Evolutionary conservation across 37 sponge, comb jelly and placozoan genomes (phyloP).

Genomic region (Hexactinellida sp.): DNA sequence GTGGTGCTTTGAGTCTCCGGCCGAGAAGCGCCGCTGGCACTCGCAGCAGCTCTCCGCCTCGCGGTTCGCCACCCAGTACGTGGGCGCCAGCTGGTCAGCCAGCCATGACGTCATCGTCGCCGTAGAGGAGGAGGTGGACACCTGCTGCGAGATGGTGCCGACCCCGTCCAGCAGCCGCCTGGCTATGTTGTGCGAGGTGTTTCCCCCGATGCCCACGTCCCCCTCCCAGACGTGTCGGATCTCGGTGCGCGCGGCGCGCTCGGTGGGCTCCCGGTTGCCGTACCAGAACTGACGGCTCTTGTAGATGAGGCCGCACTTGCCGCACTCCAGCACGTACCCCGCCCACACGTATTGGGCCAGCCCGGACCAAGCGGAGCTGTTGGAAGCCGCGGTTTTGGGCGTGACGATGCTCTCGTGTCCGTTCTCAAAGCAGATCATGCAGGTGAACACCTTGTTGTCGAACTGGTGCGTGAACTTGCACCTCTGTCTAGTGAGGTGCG

Average conservation of each 20-base stretch:
- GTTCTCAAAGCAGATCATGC: slow-evolving; percentile 48
- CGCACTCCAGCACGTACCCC: slow-evolving; percentile 81
- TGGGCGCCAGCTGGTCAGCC: slow-evolving; percentile 61
- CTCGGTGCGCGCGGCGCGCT: slow-evolving; percentile 47
- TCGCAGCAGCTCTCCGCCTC: slow-evolving; percentile 41
- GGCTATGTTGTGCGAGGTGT: slow-evolving; percentile 32
- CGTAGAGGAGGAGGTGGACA: slow-evolving; percentile 41
- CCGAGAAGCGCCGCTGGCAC: slow-evolving; percentile 48
- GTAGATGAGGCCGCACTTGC: slow-evolving; percentile 74
- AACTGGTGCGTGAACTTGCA: slow-evolving; percentile 40
- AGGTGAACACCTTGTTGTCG: slow-evolving; percentile 54
- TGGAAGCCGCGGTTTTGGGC: slow-evolving; percentile 37
- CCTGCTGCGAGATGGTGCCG: slow-evolving; percentile 31
- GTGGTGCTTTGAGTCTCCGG: slow-evolving; percentile 70
- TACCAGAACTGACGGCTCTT: slow-evolving; percentile 86
- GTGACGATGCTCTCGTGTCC: slow-evolving; percentile 50
- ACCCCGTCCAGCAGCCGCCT: slow-evolving; percentile 58
- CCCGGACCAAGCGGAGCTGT: slow-evolving; percentile 51
- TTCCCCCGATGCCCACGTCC: slow-evolving; percentile 21
- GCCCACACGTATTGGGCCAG: slow-evolving; percentile 73
- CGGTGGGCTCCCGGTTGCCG: slow-evolving; percentile 65
- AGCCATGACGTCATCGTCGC: slow-evolving; percentile 62
- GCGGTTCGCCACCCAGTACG: slow-evolving; percentile 81
- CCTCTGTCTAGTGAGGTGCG: slow-evolving; percentile 28
- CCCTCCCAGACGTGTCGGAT: slow-evolving; percentile 82